Percentiles rank a stretch among this genome's conserved stretches.
Evolutionary conservation across 2,113 vertebrate genomes (phyloP).

Genomic region (Lycaon pictus): DNA sequence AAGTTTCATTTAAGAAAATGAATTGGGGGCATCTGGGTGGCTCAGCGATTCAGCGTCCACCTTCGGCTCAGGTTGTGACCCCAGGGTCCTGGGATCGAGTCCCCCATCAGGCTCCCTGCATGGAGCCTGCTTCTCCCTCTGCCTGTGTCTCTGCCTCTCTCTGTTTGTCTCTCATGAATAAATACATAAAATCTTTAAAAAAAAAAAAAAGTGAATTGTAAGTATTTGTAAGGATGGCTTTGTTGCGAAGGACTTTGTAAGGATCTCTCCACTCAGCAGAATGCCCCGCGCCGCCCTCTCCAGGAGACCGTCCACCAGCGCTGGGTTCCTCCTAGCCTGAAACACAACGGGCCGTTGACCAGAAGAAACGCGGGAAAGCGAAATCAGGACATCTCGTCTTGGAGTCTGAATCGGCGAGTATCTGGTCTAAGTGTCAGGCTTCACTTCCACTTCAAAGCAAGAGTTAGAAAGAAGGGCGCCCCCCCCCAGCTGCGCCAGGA

Average conservation of each 20-base stretch:
- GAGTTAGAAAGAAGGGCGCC: constrained; percentile 52
- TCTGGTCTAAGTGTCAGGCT: constrained; percentile 31
- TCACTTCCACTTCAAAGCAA: constrained; percentile 34
- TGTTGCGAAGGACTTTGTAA: background rate
- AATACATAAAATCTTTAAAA: too few species aligned
- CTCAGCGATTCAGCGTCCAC: too few species aligned
- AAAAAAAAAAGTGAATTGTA: background rate
- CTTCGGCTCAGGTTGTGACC: too few species aligned
- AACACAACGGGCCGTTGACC: background rate
- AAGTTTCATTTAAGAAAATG: background rate
- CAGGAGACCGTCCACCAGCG: too few species aligned
- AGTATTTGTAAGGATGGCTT: too few species aligned
- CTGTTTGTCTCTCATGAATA: too few species aligned
- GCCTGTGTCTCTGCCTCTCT: too few species aligned
- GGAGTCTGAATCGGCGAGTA: constrained; percentile 42
- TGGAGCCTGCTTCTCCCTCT: too few species aligned
- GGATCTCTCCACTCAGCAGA: background rate
- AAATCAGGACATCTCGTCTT: background rate
- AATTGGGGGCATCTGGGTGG: background rate
- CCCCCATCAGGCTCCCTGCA: too few species aligned
- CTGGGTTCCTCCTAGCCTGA: background rate
- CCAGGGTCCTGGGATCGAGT: too few species aligned
- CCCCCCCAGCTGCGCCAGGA: background rate
- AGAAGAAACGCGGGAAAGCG: constrained; percentile 1
- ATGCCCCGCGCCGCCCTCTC: too few species aligned